phyloP scores from a whole-genome alignment of 2,797 vertebrate species.

The Semotilus atromaculatus region DNA sequence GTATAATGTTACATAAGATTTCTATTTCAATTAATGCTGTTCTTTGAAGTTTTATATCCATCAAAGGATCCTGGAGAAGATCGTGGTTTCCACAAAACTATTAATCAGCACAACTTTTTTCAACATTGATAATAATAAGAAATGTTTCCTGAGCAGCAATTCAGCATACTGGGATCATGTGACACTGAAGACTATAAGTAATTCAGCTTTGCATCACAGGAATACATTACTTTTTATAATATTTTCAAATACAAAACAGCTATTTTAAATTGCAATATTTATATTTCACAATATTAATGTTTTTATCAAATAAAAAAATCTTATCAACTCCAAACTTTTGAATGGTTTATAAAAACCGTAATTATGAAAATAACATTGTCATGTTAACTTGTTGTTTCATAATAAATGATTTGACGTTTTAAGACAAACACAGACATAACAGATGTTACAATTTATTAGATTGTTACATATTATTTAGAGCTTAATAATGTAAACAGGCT shows the following conservation, averaged over 20 bases:
- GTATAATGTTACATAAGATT: no score
- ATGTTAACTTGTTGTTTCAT: neutral
- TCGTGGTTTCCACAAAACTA: neutral
- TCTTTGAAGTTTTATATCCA: neutral
- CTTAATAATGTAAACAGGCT: neutral
- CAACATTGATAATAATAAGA: neutral
- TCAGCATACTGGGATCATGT: neutral
- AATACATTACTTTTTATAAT: neutral
- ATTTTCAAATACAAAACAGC: neutral
- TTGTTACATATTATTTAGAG: neutral
- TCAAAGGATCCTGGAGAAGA: neutral
- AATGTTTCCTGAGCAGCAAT: neutral
- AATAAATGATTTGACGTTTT: neutral
- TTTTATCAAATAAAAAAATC: neutral
- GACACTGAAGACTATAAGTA: neutral
- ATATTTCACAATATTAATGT: neutral
- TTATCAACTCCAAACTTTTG: neutral
- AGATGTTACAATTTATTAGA: neutral
- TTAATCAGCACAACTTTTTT: neutral
- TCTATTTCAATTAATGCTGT: neutral
- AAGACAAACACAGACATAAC: neutral
- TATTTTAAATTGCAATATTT: neutral
- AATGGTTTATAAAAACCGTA: neutral
- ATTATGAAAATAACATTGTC: neutral
- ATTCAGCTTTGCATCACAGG: neutral